Conservation (phyloP, 2,797 vertebrate genomes). For the Anas bahamensis region DNA sequence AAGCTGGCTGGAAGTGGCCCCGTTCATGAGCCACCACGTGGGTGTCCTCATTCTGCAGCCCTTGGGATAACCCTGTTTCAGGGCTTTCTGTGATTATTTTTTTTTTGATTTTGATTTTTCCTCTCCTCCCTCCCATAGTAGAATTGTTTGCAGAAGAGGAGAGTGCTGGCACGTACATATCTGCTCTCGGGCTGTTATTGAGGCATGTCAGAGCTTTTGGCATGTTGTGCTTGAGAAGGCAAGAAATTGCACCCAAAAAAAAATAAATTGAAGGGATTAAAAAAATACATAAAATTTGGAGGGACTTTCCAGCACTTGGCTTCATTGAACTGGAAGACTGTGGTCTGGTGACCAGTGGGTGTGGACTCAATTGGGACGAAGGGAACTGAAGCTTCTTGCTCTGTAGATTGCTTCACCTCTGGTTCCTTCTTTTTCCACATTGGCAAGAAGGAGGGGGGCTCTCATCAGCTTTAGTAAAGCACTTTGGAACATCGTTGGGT, state of each 20-base stretch:
- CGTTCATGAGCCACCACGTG: not conserved
- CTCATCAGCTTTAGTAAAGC: not conserved
- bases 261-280: not conserved
- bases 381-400: not conserved
- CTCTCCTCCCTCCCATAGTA: not conserved
- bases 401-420: not conserved
- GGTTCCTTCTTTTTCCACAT: not conserved
- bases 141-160: not conserved
- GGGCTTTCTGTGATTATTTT: not conserved
- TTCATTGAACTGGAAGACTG: not conserved
- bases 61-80: not conserved
- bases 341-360: not conserved
- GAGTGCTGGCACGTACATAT: not conserved
- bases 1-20: not conserved
- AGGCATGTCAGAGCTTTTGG: not conserved
- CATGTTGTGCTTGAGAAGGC: not conserved
- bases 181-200: not conserved
- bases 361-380: not conserved
- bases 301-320: not conserved
- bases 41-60: not conserved
- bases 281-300: not conserved
- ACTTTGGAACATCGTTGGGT: rapidly evolving
- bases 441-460: not conserved
- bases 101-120: not conserved
- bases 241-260: not conserved